Conservation (phyloP, 2,888 invertebrate genomes). For the Eupithecia subumbrata region DNA sequence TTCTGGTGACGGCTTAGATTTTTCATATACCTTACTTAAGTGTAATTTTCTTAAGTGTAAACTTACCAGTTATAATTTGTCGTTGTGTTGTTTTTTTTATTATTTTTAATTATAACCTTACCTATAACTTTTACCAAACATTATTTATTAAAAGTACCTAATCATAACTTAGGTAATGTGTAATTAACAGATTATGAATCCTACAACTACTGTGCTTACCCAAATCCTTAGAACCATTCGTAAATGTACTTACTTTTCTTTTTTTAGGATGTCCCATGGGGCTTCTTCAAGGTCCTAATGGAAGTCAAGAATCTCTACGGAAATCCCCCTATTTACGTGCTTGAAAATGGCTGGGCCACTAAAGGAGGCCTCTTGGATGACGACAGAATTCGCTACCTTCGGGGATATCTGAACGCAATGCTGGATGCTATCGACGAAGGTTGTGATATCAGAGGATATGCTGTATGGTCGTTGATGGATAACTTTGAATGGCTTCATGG, state of each 20-base stretch:
- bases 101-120: too few species aligned
- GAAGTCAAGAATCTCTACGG: constrained; percentile 78
- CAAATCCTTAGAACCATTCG: too few species aligned
- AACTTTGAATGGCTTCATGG: constrained; percentile 86
- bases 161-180: too few species aligned
- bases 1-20: too few species aligned
- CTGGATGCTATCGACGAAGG: constrained; percentile 76
- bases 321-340: constrained; percentile 83
- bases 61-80: too few species aligned
- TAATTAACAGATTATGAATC: too few species aligned
- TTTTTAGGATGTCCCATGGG: constrained; percentile 83
- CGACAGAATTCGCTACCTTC: constrained; percentile 70
- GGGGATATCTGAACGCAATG: constrained; percentile 72
- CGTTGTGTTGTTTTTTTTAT: too few species aligned
- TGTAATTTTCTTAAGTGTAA: too few species aligned
- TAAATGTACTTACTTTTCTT: background rate
- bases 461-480: constrained; percentile 86
- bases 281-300: constrained; percentile 82
- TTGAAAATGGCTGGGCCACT: constrained; percentile 85
- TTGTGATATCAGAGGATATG: constrained; percentile 80
- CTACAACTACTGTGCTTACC: too few species aligned
- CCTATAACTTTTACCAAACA: too few species aligned
- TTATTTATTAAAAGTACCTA: too few species aligned
- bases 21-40: too few species aligned
- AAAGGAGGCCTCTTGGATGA: constrained; percentile 75